A percentile compares a stretch with the other conserved stretches of the same genome.
These are phyloP conservation scores for Vimba vimba DNA, from an alignment of 2,113 vertebrate species.

Conservation along the genomic window DNA sequence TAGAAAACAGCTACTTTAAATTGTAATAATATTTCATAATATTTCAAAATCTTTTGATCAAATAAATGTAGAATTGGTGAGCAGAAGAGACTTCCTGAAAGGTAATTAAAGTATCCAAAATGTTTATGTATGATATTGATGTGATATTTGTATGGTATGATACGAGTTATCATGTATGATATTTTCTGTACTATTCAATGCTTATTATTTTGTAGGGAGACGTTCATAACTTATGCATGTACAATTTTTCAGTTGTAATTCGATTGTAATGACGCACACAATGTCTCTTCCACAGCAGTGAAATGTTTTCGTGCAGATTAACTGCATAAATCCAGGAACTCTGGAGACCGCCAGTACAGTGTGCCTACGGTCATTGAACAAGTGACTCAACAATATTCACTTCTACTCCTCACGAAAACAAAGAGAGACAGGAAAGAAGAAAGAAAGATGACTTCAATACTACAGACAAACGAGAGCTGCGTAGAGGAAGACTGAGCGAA, in stretches of 20 bases:
- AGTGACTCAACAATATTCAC: constrained; percentile 3
- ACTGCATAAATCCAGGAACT: not conserved
- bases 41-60: not conserved
- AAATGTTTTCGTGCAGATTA: not conserved
- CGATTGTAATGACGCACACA: not conserved
- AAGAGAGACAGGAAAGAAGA: not conserved
- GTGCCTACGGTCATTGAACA: not conserved
- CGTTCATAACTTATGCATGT: not conserved
- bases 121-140: no score
- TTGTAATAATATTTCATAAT: not conserved
- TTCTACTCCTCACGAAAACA: not conserved
- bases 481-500: not conserved
- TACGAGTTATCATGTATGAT: no score
- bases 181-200: not conserved
- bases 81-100: not conserved
- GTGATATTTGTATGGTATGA: no score
- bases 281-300: not conserved
- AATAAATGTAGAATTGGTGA: no score
- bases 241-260: not conserved
- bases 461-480: no score
- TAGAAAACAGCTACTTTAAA: not conserved
- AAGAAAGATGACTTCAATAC: no score
- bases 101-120: not conserved
- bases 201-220: not conserved
- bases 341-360: not conserved